A percentile compares a stretch with the other conserved stretches of the same genome.
phyloP scores from a whole-genome alignment of 2,797 vertebrate species.

The Scleropages formosus region DNA sequence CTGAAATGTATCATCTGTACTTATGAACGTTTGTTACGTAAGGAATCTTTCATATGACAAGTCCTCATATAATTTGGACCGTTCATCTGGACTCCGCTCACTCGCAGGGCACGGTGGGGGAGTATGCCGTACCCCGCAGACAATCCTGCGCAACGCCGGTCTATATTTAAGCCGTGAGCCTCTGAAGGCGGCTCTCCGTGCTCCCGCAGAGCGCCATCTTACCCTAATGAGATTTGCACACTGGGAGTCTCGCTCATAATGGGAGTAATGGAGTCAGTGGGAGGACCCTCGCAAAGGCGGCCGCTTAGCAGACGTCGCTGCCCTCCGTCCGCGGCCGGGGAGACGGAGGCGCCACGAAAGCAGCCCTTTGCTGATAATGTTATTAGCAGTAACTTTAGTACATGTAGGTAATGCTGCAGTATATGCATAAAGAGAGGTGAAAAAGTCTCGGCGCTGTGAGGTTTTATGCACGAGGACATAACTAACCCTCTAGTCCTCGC shows the following conservation, averaged over 20 bases:
- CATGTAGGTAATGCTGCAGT: too few relatives aligned
- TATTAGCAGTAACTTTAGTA: neutral
- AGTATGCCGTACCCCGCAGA: neutral
- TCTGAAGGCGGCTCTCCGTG: conserved; percentile 46
- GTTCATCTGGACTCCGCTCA: too few relatives aligned
- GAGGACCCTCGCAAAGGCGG: conserved; percentile 55
- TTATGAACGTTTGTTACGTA: neutral
- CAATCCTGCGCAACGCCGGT: neutral
- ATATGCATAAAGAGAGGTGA: too few relatives aligned
- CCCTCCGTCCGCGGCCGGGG: neutral
- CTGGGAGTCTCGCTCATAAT: conserved; percentile 62
- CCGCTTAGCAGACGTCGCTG: conserved; percentile 38
- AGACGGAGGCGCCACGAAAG: neutral
- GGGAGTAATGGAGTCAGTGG: conserved; percentile 66
- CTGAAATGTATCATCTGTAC: neutral
- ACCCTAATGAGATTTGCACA: conserved; percentile 69
- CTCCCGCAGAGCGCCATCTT: conserved; percentile 60
- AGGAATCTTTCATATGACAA: too few relatives aligned
- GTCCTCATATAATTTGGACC: too few relatives aligned
- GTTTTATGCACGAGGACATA: too few relatives aligned
- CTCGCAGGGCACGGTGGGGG: neutral
- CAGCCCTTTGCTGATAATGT: neutral
- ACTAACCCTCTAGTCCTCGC: too few relatives aligned
- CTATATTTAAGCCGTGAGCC: neutral
- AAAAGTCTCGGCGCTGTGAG: too few relatives aligned